Conservation (phyloP, 2,888 invertebrate species). For the Epinotia brunnichana region DNA sequence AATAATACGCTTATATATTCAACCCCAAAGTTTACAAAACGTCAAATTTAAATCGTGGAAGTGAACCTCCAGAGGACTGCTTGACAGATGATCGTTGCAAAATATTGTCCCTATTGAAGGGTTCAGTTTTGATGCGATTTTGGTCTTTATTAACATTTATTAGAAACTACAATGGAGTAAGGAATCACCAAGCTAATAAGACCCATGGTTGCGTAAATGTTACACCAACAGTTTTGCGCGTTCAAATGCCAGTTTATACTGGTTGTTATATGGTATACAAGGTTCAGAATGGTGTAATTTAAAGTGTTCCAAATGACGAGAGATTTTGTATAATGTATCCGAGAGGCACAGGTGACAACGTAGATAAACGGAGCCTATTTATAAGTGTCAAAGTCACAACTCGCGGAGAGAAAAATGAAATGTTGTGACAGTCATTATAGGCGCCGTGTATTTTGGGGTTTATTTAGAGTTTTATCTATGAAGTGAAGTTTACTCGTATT, state of each 20-base stretch:
- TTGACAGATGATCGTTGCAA: slow-evolving; percentile 53
- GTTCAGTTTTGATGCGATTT: slow-evolving; percentile 43
- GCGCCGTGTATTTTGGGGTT: slow-evolving; percentile 8
- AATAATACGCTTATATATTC: slow-evolving; percentile 22
- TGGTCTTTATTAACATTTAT: slow-evolving; percentile 47
- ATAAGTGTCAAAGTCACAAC: slow-evolving; percentile 65
- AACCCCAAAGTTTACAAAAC: slow-evolving; percentile 40
- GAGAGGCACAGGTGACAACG: slow-evolving; percentile 58
- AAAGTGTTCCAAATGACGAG: slow-evolving; percentile 45
- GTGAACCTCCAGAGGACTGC: slow-evolving; percentile 52
- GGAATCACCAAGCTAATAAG: slow-evolving; percentile 17
- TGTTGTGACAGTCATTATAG: slow-evolving; percentile 39
- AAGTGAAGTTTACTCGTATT: slow-evolving; percentile 14
- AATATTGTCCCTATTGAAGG: slow-evolving; percentile 54
- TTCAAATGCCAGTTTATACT: slow-evolving; percentile 13
- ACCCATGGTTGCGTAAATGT: neutral
- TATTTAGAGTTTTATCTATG: slow-evolving; percentile 26
- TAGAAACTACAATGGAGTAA: slow-evolving; percentile 31
- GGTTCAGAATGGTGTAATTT: slow-evolving; percentile 40
- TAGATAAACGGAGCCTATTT: slow-evolving; percentile 67
- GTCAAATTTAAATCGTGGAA: slow-evolving; percentile 59
- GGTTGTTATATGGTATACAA: slow-evolving; percentile 12
- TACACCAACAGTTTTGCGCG: neutral
- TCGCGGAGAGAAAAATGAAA: slow-evolving; percentile 45
- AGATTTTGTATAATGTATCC: slow-evolving; percentile 41